Percentiles rank a stretch among this genome's conserved stretches.
Evolutionary conservation across 2,113 vertebrate species (phyloP).

Genomic region (Myodes glareolus): DNA sequence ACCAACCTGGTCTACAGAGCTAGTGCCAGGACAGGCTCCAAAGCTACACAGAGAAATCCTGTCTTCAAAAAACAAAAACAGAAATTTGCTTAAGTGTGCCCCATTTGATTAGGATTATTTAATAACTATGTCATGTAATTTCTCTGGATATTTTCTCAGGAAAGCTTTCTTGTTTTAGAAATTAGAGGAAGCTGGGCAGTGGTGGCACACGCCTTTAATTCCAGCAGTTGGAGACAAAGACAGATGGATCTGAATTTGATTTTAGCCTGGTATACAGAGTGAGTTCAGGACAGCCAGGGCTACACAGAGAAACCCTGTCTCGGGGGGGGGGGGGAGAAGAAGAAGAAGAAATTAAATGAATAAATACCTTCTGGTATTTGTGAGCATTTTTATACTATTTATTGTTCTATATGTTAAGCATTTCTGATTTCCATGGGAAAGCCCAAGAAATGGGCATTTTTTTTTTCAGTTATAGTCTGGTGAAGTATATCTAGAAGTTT

Average conservation of each 20-base stretch:
- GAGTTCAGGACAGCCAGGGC: neutral
- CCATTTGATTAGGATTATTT: neutral
- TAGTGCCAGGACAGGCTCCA: neutral
- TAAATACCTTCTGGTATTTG: neutral
- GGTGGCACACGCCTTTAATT: neutral
- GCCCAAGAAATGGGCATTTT: neutral
- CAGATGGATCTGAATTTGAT: neutral
- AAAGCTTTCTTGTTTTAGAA: conserved; percentile 23
- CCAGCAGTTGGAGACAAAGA: neutral
- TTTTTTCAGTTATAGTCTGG: neutral
- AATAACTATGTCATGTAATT: neutral
- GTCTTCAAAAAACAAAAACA: neutral
- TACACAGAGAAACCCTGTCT: neutral
- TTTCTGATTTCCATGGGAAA: conserved; percentile 32
- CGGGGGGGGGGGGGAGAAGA: neutral
- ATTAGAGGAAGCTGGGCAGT: neutral
- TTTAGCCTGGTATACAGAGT: neutral
- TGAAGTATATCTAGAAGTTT: neutral
- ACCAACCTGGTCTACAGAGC: too few species aligned
- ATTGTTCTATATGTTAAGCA: neutral
- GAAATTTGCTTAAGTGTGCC: conserved; percentile 1
- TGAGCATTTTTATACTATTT: conserved; percentile 35
- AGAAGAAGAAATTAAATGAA: conserved; percentile 43
- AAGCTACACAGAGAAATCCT: neutral
- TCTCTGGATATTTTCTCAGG: conserved; percentile 21